Conservation (phyloP, 2,113 vertebrate genomes). For the Melanostigma gelatinosum region DNA sequence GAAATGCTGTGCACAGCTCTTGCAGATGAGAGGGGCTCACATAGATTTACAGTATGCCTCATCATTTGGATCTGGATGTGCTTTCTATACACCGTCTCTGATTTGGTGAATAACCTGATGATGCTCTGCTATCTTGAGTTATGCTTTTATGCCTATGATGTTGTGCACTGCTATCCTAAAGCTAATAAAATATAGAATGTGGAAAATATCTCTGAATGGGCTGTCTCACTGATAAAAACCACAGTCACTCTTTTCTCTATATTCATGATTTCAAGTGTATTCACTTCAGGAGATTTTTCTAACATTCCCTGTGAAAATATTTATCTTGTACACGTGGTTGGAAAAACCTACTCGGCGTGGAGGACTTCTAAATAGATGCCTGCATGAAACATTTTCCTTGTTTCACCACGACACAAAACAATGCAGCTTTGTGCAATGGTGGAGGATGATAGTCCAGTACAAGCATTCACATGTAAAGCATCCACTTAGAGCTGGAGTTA, state of each 20-base stretch:
- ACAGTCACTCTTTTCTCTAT: constrained; percentile 63
- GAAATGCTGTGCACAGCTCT: background rate
- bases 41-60: constrained; percentile 13
- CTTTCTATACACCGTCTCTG: background rate
- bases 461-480: constrained; percentile 53
- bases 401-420: constrained; percentile 62
- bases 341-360: constrained; percentile 56
- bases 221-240: constrained; percentile 26
- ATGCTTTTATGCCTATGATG: background rate
- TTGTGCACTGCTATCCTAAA: background rate
- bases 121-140: background rate
- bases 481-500: constrained; percentile 44
- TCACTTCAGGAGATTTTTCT: constrained; percentile 45
- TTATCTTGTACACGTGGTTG: constrained; percentile 56
- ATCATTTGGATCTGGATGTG: background rate
- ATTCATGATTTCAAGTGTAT: constrained; percentile 50
- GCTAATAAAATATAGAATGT: constrained; percentile 24
- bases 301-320: constrained; percentile 70
- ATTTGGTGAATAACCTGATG: background rate
- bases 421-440: constrained; percentile 62
- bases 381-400: constrained; percentile 51
- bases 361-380: constrained; percentile 55
- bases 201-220: constrained; percentile 30
- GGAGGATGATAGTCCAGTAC: constrained; percentile 23
- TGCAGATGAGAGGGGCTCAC: background rate